These are phyloP conservation scores for Scaptomyza tumidula DNA, from an alignment of 2,888 invertebrate genomes.

Conservation along the genomic window DNA sequence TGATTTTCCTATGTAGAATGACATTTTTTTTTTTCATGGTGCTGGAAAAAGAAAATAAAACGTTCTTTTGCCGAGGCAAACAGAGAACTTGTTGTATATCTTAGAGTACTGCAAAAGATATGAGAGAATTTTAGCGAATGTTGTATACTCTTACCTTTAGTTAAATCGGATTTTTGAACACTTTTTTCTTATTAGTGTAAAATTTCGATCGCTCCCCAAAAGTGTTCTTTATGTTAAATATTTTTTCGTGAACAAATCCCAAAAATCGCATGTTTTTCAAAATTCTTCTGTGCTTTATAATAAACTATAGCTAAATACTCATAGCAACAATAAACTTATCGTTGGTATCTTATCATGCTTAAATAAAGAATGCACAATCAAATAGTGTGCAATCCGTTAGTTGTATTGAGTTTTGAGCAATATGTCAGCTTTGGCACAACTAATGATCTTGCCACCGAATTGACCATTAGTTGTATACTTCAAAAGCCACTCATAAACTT, in stretches of 20 bases:
- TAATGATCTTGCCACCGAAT: constrained; percentile 6
- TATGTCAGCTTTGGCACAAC: constrained; percentile 34
- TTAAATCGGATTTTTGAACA: background rate
- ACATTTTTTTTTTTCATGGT: constrained; percentile 18
- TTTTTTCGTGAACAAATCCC: too few relatives aligned
- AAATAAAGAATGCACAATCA: constrained; percentile 1
- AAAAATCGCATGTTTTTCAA: too few relatives aligned
- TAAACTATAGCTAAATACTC: background rate
- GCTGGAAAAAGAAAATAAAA: constrained; percentile 25
- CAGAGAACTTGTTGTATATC: constrained; percentile 31
- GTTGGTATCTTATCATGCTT: background rate
- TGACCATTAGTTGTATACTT: background rate
- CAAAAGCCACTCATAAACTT: too few relatives aligned
- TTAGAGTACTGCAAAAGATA: background rate
- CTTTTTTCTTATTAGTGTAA: too few relatives aligned
- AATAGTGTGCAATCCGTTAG: background rate
- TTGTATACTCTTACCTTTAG: background rate
- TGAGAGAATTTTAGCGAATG: background rate
- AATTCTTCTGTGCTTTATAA: background rate
- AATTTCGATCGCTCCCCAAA: too few relatives aligned
- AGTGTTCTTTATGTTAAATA: too few relatives aligned
- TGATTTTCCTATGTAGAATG: constrained; percentile 50
- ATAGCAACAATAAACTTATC: background rate
- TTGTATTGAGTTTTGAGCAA: constrained; percentile 1
- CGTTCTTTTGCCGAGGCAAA: constrained; percentile 20